phyloP scores from a whole-genome alignment of 2,797 vertebrate genomes.

The Heterohyrax brucei region DNA sequence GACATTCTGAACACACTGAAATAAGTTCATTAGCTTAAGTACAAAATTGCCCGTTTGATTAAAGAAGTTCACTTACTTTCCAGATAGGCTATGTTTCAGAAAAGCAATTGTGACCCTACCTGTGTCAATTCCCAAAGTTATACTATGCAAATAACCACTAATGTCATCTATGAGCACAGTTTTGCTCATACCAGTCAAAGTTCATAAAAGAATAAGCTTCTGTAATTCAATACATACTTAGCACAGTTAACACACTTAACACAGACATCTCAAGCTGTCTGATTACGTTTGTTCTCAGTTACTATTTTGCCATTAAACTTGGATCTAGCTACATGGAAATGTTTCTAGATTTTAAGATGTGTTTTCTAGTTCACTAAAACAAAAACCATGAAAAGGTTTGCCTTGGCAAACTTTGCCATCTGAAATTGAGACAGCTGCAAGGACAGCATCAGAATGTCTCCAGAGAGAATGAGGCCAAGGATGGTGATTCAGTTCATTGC shows the following conservation, averaged over 20 bases:
- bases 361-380: not conserved
- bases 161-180: not conserved
- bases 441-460: not conserved
- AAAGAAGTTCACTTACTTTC: not conserved
- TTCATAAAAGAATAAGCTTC: not conserved
- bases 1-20: not conserved
- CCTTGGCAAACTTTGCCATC: not conserved
- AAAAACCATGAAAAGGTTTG: constrained; percentile 5
- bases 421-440: not conserved
- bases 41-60: not conserved
- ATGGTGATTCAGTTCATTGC: not conserved
- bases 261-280: not conserved
- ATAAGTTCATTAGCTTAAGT: not conserved
- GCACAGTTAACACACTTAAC: not conserved
- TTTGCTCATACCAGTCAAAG: not conserved
- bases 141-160: not conserved
- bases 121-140: not conserved
- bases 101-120: not conserved
- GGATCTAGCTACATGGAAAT: not conserved
- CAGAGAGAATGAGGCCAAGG: not conserved
- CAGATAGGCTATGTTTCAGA: not conserved
- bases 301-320: constrained; percentile 4
- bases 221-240: not conserved
- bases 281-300: not conserved
- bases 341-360: not conserved